Base-by-base conservation (phyloP, 2,113 vertebrate genomes). In the Pteropus alecto region DNA sequence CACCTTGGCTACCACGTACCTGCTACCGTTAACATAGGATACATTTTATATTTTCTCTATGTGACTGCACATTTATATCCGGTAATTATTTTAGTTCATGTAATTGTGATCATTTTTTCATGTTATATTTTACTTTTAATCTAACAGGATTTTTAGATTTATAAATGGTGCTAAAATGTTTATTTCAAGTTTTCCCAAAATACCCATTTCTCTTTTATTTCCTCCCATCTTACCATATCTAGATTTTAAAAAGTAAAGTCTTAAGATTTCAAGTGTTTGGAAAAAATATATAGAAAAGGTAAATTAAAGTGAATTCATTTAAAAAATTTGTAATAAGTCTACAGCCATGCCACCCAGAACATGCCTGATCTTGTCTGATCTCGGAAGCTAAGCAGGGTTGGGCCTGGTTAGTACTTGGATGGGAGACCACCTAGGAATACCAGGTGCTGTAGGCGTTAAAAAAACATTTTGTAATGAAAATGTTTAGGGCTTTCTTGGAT, bases 401-500 rank as follows among this genome's bases (percentile, higher is more conserved):
- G 15, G 15, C 51, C 51, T 51, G 51, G 51, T 51, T 51, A 51
- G 51, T 15, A 51, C 51, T 51, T 51, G 51, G 51, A 51, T 51
- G 51, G 51, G 51, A 51, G 51, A 51, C 51, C 48, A 48, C 48
- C 11, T 48, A 48, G 48, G 48, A 48, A 48, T 12, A 48, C 48
- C 51, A 51, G 51, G 15, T 51, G 51, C 51, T 51, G 15, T 51
- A 16, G 51, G 51, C 1, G 15, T 51, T 16, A 5, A 51, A 51
- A 51, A 51, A 48, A 65, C 93, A 81, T 71, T 65, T 93, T 60
- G n/a, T 43, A 51, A n/a, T 77, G 8, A 82, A 87, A 46, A 51
- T 87, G 33, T 78, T 63, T 63, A 78, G 58, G 65, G 35, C 19
- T 90, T 97, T 87, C 35, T 90, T 95, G 33, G 41, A 22, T 90